Evolutionary conservation across 2,113 vertebrate species (phyloP), one percentile per base, ranked within the genome.

Genomic region (Seriola dumerili): DNA sequence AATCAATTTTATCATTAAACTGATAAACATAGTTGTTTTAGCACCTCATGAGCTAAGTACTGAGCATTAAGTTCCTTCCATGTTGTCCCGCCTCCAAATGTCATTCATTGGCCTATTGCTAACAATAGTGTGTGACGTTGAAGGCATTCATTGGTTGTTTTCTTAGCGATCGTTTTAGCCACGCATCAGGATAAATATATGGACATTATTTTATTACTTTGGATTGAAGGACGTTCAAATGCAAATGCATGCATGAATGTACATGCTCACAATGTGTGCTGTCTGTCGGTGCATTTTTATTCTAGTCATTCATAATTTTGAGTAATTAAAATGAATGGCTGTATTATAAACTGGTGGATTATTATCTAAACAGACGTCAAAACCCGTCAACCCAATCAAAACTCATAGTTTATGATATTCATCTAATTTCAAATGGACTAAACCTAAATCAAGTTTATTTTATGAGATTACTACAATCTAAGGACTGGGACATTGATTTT

Each of bases 401-500:
- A 40, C 29, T 52, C 38, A 38, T 12, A 1, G 3, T 48, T 5
- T 55, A 8, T 36, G 1, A 23, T 44, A 7, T 11, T n/a, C 3
- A 7, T 32, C 25, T n/a, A 0, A 67, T 62, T 21, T 62, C 1
- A 38, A 42, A 50, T 0, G 4, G 4, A 48, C 21, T 29, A 46
- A n/a, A 62, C 5, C 11, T 4, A 71, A 59, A 58, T 81, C 3
- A 34, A 63, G 69, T 83, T 73, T 36, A 94, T 66, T 76, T 42
- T 5, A 40, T 44, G 8, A 11, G 0, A 62, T 62, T 14, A 85
- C 59, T 21, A 25, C 93, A 64, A 46, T 95, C 93, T 77, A n/a
- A 17, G 32, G 66, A 87, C 65, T 40, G 64, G 78, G 68, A 67
- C 66, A 75, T 95, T 93, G 91, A 95, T 94, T 96, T 97, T 98